A percentile compares a stretch with the other conserved stretches of the same genome.
Evolutionary conservation across 2,113 vertebrate genomes (phyloP).

Genomic region (Lathamus discolor): DNA sequence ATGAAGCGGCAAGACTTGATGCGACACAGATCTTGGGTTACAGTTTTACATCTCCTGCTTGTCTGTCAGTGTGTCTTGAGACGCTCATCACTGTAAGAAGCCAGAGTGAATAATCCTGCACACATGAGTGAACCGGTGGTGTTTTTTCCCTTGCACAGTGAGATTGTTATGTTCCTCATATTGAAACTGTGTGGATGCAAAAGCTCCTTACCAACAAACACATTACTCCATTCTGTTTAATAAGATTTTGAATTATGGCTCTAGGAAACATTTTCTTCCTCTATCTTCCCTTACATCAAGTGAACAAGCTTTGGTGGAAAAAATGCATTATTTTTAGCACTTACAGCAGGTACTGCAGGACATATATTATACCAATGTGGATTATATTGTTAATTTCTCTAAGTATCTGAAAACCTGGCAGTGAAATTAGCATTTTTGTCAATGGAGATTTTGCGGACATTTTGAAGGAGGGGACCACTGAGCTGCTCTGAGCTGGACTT

Average conservation of each 20-base stretch:
- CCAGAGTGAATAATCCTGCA: not conserved
- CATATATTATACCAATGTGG: no score
- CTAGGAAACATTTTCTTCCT: not conserved
- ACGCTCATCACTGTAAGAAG: not conserved
- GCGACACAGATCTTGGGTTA: not conserved
- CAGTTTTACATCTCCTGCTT: not conserved
- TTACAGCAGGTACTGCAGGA: not conserved
- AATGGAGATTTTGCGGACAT: not conserved
- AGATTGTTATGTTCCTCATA: not conserved
- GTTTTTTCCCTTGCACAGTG: not conserved
- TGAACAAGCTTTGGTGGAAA: not conserved
- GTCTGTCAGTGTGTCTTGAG: not conserved
- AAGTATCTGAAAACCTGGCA: not conserved
- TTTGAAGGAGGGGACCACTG: not conserved
- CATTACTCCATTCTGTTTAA: not conserved
- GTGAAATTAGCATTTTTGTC: not conserved
- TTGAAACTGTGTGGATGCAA: not conserved
- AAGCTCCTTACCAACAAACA: not conserved
- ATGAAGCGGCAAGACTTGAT: accelerated
- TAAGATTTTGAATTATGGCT: not conserved
- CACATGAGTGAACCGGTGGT: not conserved
- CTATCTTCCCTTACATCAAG: not conserved
- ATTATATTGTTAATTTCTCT: not conserved
- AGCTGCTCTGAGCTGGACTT: not conserved
- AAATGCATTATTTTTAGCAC: not conserved